Base-by-base conservation (phyloP, 2,113 vertebrate species). In the Peromyscus californicus region DNA sequence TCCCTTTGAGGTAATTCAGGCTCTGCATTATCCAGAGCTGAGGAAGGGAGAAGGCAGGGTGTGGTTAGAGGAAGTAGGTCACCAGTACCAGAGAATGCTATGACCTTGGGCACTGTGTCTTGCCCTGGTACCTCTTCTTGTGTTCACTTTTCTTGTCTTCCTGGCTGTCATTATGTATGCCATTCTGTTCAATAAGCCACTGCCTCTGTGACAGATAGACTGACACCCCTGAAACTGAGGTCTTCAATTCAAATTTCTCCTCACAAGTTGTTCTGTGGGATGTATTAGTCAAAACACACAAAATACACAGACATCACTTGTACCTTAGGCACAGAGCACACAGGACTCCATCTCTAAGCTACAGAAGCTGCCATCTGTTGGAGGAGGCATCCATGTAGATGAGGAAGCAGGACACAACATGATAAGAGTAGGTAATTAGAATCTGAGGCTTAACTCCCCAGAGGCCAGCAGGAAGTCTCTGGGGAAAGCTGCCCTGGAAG, bases 361-460 rank as follows among this genome's bases (percentile, higher is more conserved):
- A 0, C 1, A 12, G 51, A 85, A 70, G 6, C 5, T 36, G 33
- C 3, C 6, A 1, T 57, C 26, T 51, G 5, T 17, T 1, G 0
- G 42, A 13, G 31, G 16, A 72, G 17, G 3, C 16, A 1, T 8
- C 63, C 3, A 0, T 7, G 5, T 36, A 17, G 36, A 48, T 8
- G 24, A 63, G 24, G 24, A 8, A 2, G n/a, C 7, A 22, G 39
- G 39, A 17, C 0, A 1, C 69, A 17, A 48, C 9, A 0, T 24
- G 89, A 45, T 26, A 0, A 31, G 48, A 39, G 57, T 3, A 1
- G 51, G 12, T 45, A 3, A 15, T 6, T 1, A 1, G 4, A 63
- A 7, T 51, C 2, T 1, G 13, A 51, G 31, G 9, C 4, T 17
- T 59, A 42, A 31, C 33, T 87, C 24, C 42, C 17, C 72, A 48